Evolutionary conservation across 1,140 invertebrate genomes (phyloP).

Genomic region (Probaryconus sp.): DNA sequence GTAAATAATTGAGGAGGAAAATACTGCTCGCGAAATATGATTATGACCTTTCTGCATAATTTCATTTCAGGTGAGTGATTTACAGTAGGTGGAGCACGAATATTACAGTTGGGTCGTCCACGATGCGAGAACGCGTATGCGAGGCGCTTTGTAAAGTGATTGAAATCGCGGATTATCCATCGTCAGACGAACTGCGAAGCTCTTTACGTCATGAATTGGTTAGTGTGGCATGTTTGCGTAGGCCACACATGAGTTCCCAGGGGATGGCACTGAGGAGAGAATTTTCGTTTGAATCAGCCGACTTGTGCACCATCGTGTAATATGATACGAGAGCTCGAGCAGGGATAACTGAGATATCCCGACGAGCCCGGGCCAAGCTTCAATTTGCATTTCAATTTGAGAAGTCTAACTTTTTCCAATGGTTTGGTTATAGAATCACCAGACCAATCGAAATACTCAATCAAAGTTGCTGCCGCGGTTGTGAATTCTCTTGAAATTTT

Average conservation of each 20-base stretch:
- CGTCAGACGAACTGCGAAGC: conserved; percentile 44
- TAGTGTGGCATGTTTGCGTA: conserved; percentile 47
- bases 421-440: conserved; percentile 55
- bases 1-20: no score
- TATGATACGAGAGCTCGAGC: conserved; percentile 47
- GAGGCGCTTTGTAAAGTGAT: conserved; percentile 36
- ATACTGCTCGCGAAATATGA: no score
- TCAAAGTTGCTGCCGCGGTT: conserved; percentile 45
- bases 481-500: conserved; percentile 42
- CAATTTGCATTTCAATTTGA: conserved; percentile 59
- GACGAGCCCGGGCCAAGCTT: conserved; percentile 42
- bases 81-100: no score
- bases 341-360: conserved; percentile 55
- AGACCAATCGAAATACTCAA: conserved; percentile 54
- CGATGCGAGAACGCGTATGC: conserved; percentile 22
- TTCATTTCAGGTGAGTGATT: no score
- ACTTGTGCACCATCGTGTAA: conserved; percentile 57
- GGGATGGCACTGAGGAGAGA: conserved; percentile 42
- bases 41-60: no score
- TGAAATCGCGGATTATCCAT: conserved; percentile 51
- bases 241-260: conserved; percentile 38
- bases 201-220: conserved; percentile 52
- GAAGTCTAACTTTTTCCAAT: conserved; percentile 58
- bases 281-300: conserved; percentile 56
- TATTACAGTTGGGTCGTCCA: no score